These are phyloP conservation scores for Cheilosia vulpina DNA, from an alignment of 2,888 invertebrate species.

Conservation along the genomic window DNA sequence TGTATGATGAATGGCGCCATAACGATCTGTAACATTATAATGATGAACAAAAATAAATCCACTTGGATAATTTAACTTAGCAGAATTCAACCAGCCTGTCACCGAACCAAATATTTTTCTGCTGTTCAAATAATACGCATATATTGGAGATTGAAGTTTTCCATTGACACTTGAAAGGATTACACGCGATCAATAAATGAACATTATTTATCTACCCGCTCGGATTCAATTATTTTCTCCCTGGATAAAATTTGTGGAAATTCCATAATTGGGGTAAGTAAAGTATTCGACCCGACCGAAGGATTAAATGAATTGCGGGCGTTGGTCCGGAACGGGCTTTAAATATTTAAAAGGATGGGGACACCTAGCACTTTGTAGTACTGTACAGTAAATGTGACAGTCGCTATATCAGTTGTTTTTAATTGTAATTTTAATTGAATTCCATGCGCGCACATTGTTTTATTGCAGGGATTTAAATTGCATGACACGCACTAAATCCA, in stretches of 20 bases:
- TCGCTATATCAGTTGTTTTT: slow-evolving; percentile 39
- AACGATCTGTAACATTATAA: slow-evolving; percentile 13
- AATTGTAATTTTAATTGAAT: slow-evolving; percentile 65
- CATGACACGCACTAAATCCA: slow-evolving; percentile 13
- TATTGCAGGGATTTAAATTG: slow-evolving; percentile 24
- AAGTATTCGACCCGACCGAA: slow-evolving; percentile 4
- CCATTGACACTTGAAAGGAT: not conserved
- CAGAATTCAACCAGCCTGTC: too few relatives aligned
- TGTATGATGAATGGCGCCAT: not conserved
- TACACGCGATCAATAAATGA: slow-evolving; percentile 1
- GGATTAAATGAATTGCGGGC: not conserved
- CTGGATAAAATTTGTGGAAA: slow-evolving; percentile 9
- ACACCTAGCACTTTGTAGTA: slow-evolving; percentile 1
- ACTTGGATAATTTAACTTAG: slow-evolving; percentile 14
- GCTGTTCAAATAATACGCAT: not conserved
- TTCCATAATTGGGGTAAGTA: slow-evolving; percentile 8
- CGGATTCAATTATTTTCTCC: not conserved
- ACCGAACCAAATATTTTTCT: not conserved
- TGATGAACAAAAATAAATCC: not conserved
- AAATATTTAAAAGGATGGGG: not conserved
- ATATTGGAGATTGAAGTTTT: not conserved
- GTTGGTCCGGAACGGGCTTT: not conserved
- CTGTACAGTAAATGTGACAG: slow-evolving; percentile 32
- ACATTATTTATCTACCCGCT: too few relatives aligned
- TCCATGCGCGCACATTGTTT: slow-evolving; percentile 30